These are phyloP conservation scores for Beroe ovata DNA, from an alignment of 37 sponge, comb jelly and placozoan species.

Conservation along the genomic window DNA sequence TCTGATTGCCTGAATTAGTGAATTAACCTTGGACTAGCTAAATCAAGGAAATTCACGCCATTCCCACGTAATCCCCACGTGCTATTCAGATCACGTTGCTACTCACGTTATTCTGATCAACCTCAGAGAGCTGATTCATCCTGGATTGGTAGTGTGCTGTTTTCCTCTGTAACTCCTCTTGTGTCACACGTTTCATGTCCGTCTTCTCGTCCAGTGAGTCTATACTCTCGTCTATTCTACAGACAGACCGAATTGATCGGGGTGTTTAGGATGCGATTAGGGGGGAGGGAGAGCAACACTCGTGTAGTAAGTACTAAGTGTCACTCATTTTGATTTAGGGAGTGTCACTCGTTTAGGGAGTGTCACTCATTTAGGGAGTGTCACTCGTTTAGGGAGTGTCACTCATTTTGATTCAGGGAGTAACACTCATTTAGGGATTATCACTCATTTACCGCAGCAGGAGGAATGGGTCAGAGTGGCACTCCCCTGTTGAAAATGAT, in stretches of 20 bases:
- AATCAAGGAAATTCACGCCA: too few species aligned
- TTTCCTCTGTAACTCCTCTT: slow-evolving; percentile 65
- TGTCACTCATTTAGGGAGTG: neutral
- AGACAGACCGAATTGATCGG: too few species aligned
- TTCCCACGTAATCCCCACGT: neutral
- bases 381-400: neutral
- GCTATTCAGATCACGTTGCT: neutral
- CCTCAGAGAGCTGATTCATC: neutral
- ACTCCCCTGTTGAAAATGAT: too few species aligned
- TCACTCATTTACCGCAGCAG: neutral
- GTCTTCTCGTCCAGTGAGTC: slow-evolving; percentile 19
- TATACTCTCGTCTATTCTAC: slow-evolving; percentile 19
- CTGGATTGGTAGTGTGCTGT: neutral
- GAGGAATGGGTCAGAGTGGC: too few species aligned
- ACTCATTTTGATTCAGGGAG: neutral
- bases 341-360: neutral
- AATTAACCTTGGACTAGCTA: too few species aligned
- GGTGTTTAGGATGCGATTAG: too few species aligned
- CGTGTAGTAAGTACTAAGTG: too few species aligned
- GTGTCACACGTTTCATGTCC: slow-evolving; percentile 10
- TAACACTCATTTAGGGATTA: neutral
- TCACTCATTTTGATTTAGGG: neutral
- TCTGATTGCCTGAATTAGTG: too few species aligned
- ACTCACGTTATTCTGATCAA: slow-evolving; percentile 19
- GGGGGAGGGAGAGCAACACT: too few species aligned